Evolutionary conservation across 2,888 invertebrate species (phyloP), one percentile per base, ranked within the genome.

Genomic region (Enchytraeus crypticus): DNA sequence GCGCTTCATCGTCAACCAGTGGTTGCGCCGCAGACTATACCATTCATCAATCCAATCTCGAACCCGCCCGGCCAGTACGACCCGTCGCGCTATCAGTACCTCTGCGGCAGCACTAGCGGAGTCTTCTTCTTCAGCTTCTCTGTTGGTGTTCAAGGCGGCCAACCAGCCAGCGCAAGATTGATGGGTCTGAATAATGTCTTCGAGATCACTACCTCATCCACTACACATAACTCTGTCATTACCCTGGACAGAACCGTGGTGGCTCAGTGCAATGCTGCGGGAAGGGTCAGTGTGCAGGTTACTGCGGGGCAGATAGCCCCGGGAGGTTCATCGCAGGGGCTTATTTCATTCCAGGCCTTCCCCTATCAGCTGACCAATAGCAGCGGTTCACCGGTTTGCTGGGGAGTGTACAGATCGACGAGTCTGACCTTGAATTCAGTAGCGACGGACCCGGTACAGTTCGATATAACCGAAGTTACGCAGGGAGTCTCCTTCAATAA

Each of bases 121-220:
- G 38, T 45, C 3, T 62, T 55, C 27, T 62, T 55, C 38, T 55
- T 62, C 45, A 62, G 53, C 23, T 59, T 62, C 49, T 53, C 59
- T 8, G 62, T 53, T 8, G 62, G 62, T 38, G 59, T 62, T 51
- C 29, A 59, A 23, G 49, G 33, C 30, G 53, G 49, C 18, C 14
- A 30, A 32, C 14, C 27, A 2, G 47, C 62, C 11, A 33, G 45
- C 18, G 30, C 59, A 27, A 23, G 46, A 32, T 30, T 59, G 14
- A 32, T 21, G 5, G 59, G 47, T 26, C 38, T 49, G 49, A 26
- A 47, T 4, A 38, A 49, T 26, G 51, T 21, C 1, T 62, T 49
- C 26, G 55, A 43, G 5, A 59, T 59, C 23, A 45, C 53, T 45
- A 32, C 55, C 23, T 5, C 51, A 3, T 23, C n/a, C 49, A 62